Evolutionary conservation across 2,113 vertebrate species (phyloP), one percentile per base, ranked within the genome.

Genomic region (Numida meleagris): DNA sequence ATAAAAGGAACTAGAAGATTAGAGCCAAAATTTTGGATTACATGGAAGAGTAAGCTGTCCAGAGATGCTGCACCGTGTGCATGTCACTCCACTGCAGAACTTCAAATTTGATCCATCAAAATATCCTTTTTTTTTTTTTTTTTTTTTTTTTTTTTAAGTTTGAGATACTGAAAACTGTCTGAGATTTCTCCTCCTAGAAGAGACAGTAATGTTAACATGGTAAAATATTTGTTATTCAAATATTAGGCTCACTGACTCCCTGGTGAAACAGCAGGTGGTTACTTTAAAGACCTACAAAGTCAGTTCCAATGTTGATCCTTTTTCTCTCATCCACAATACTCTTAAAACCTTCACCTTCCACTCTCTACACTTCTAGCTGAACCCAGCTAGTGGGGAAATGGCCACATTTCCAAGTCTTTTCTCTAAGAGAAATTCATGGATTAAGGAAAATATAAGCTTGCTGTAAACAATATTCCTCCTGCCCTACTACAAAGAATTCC

Each of bases 1-100:
- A 90, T 62, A 73, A 89, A 88, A 82, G 21, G 73, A 95, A 84
- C 87, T 82, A 81, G 84, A 94, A 96, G 45, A 76, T 59, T 94
- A 95, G 11, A 94, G 67, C 89, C 33, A 67, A 95, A 74, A 88
- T 57, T 10, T 67, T 40, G 34, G 75, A 95, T 81, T 76, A 88
- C 59, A 73, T 68, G 21, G 62, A 81, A 94, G 40, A 96, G 74
- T 34, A 79, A 93, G 58, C 62, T 93, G 61, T 89, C 91, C 82
- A 71, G 85, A 88, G 45, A 84, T 4, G 27, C 11, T 89, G 50
- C 65, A 67, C 18, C 9, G 88, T 29, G 43, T 61, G 42, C 90
- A 82, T 53, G 76, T 59, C 77, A 77, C 15, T 25, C 58, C 62
- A 88, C 15, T 94, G 68, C 62, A 67, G 62, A 34, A 82, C 34